phyloP scores from a whole-genome alignment of 1,140 invertebrate species.

The Battus philenor region DNA sequence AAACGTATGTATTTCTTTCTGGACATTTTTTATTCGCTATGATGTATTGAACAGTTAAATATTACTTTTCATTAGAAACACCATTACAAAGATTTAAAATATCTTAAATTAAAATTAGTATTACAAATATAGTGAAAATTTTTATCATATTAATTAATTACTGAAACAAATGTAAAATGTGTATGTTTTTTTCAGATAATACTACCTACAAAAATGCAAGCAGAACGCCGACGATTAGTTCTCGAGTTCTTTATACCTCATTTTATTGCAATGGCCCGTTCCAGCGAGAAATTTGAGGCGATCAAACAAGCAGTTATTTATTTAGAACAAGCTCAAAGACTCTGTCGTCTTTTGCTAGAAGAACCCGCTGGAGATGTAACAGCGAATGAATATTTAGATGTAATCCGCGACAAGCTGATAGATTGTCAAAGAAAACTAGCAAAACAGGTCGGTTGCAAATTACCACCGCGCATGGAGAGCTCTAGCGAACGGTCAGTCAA shows the following conservation, averaged over 20 bases:
- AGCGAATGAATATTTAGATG: slow-evolving; percentile 70
- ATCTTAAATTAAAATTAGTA: too few species aligned
- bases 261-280: slow-evolving; percentile 81
- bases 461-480: slow-evolving; percentile 43
- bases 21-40: background rate
- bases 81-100: too few species aligned
- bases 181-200: slow-evolving; percentile 51
- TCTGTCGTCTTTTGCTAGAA: slow-evolving; percentile 80
- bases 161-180: too few species aligned
- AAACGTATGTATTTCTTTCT: slow-evolving; percentile 39
- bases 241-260: slow-evolving; percentile 83
- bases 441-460: slow-evolving; percentile 50
- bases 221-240: slow-evolving; percentile 75
- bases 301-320: slow-evolving; percentile 79
- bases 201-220: slow-evolving; percentile 66
- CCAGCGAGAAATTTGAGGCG: slow-evolving; percentile 77
- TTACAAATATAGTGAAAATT: too few species aligned
- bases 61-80: too few species aligned
- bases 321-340: slow-evolving; percentile 81
- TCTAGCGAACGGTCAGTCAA: slow-evolving; percentile 29
- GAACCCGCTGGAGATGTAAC: slow-evolving; percentile 66
- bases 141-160: too few species aligned
- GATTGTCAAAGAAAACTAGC: slow-evolving; percentile 62
- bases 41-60: too few species aligned
- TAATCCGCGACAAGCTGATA: slow-evolving; percentile 65